These are phyloP conservation scores for Pterois miles DNA, from an alignment of 2,797 vertebrate genomes.

Conservation along the genomic window DNA sequence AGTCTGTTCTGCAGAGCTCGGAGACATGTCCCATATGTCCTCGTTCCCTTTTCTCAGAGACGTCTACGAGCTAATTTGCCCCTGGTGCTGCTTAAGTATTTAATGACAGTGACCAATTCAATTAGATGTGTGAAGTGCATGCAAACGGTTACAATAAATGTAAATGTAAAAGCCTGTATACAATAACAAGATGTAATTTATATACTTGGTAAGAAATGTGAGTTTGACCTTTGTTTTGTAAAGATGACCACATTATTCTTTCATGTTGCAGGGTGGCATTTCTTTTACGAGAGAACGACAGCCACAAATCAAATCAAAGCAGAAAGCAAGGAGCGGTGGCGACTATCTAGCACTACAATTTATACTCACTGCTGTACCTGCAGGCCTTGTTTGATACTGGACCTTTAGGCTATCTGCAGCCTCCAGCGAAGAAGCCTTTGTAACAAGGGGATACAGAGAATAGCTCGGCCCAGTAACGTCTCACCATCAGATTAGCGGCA, in stretches of 20 bases:
- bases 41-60: conserved; percentile 51
- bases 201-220: conserved; percentile 3
- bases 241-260: conserved; percentile 19
- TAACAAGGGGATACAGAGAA: conserved; percentile 18
- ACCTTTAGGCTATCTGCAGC: conserved; percentile 33
- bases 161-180: neutral
- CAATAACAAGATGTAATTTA: conserved; percentile 2
- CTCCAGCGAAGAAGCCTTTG: conserved; percentile 9
- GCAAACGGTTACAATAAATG: conserved; percentile 12
- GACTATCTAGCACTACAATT: neutral
- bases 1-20: conserved; percentile 34
- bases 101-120: conserved; percentile 58
- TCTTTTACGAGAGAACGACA: neutral
- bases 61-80: conserved; percentile 47
- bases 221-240: conserved; percentile 43
- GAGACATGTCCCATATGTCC: conserved; percentile 59
- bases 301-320: neutral
- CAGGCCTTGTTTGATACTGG: neutral
- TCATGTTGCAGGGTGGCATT: neutral
- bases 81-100: conserved; percentile 56
- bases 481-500: conserved; percentile 64
- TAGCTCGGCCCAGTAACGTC: conserved; percentile 18
- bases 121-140: conserved; percentile 53
- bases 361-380: neutral
- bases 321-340: neutral